Evolutionary conservation across 2,797 vertebrate species (phyloP).

Genomic region (Microtus agrestis): DNA sequence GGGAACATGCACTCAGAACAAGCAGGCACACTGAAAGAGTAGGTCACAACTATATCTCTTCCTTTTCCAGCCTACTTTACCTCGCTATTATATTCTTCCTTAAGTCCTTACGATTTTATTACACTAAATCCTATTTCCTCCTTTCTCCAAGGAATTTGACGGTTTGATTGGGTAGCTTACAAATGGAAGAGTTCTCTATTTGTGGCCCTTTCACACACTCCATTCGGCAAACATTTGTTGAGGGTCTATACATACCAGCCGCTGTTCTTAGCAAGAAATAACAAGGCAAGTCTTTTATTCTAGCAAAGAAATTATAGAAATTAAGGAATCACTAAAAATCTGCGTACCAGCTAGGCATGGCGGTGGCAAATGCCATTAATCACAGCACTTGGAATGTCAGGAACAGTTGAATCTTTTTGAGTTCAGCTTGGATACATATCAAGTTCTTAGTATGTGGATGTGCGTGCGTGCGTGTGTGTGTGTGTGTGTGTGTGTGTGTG

Average conservation of each 20-base stretch:
- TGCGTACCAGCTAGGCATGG: background rate
- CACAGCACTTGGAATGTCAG: background rate
- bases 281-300: background rate
- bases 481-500: too few species aligned
- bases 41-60: background rate
- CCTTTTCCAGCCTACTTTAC: background rate
- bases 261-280: slow-evolving; percentile 30
- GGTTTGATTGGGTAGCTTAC: slow-evolving; percentile 35
- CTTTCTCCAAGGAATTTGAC: slow-evolving; percentile 44
- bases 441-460: background rate
- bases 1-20: background rate
- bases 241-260: background rate
- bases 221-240: background rate
- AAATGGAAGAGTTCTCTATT: slow-evolving; percentile 27
- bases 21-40: background rate
- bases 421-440: background rate
- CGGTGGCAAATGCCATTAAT: background rate
- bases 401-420: background rate
- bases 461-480: background rate
- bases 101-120: slow-evolving; percentile 26
- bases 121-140: background rate
- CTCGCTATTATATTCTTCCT: background rate
- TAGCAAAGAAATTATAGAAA: slow-evolving; percentile 49
- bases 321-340: slow-evolving; percentile 4
- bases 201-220: background rate